Percentiles rank a stretch among this genome's conserved stretches.
These are phyloP conservation scores for Tricholauxania praeusta DNA, from an alignment of 2,888 invertebrate species.

Conservation along the genomic window DNA sequence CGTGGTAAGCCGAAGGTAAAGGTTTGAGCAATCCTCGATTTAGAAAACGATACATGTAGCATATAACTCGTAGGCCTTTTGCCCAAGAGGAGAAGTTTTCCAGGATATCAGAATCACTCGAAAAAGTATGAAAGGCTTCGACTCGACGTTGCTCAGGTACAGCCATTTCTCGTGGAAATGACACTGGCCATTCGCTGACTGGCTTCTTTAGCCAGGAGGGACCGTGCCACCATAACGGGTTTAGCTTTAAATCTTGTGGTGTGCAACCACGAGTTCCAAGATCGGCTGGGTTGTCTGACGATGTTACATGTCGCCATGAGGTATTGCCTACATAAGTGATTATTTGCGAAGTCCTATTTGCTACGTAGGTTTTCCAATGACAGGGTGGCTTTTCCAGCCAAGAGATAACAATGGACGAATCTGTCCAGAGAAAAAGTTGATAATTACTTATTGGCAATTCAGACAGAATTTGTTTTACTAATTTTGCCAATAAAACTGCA, in stretches of 20 bases:
- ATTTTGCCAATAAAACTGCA: background rate
- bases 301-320: conserved; percentile 29
- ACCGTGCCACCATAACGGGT: conserved; percentile 36
- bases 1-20: background rate
- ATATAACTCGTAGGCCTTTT: background rate
- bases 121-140: background rate
- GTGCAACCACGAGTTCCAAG: conserved; percentile 20
- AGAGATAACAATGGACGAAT: conserved; percentile 35
- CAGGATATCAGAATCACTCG: background rate
- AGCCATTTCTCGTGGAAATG: too few relatives aligned
- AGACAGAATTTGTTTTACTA: background rate
- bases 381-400: conserved; percentile 39
- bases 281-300: conserved; percentile 39
- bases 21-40: too few relatives aligned
- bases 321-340: background rate
- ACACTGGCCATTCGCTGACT: background rate
- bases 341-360: conserved; percentile 33
- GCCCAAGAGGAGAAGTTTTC: background rate
- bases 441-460: background rate
- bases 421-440: conserved; percentile 22
- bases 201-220: background rate
- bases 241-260: conserved; percentile 5
- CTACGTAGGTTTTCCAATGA: conserved; percentile 33
- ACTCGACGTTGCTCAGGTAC: background rate
- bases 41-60: background rate